Conservation (phyloP, 1,140 invertebrate genomes). For the Wiebesia pumilae region DNA sequence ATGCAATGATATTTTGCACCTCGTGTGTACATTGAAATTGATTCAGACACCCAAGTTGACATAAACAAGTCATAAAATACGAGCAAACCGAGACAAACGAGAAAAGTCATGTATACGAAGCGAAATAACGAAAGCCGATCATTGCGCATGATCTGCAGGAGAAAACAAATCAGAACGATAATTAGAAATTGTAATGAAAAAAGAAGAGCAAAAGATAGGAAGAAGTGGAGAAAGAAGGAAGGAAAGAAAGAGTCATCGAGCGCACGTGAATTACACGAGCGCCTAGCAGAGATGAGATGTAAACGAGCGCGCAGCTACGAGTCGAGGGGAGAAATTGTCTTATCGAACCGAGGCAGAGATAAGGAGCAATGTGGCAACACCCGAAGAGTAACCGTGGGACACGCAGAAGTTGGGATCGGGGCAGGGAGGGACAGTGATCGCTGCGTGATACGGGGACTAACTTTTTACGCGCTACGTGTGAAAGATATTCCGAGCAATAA, state of each 20-base stretch:
- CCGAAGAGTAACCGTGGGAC: neutral
- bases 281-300: constrained; percentile 24
- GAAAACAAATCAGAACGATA: neutral
- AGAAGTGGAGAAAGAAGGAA: neutral
- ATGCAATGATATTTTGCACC: neutral
- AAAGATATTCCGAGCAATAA: neutral
- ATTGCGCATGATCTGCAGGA: neutral
- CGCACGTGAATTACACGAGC: constrained; percentile 53
- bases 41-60: neutral
- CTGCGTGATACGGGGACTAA: neutral
- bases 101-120: neutral
- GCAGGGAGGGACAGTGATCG: neutral
- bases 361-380: neutral
- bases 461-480: neutral
- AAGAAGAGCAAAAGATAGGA: neutral
- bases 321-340: neutral
- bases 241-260: constrained; percentile 52
- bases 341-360: constrained; percentile 8
- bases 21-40: neutral
- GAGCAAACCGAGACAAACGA: neutral
- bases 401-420: neutral
- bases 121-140: constrained; percentile 12
- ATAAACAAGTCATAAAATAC: neutral
- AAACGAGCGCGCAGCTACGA: neutral
- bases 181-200: neutral